Evolutionary conservation across 2,888 invertebrate genomes (phyloP).

Genomic region (Orgyia antiqua): DNA sequence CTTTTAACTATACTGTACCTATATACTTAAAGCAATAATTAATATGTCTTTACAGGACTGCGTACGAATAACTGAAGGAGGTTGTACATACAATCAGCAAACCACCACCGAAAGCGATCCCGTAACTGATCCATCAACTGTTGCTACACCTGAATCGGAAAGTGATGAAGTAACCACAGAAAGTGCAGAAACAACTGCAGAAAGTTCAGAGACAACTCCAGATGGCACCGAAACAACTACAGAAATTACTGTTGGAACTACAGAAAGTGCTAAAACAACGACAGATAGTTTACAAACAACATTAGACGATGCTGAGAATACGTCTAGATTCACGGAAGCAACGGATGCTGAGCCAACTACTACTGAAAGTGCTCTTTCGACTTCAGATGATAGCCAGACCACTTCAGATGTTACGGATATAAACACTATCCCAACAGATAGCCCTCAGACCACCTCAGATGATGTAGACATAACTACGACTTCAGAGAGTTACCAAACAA

Average conservation of each 20-base stretch:
- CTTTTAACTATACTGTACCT: too few relatives aligned
- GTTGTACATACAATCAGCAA: slow-evolving; percentile 3
- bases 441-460: background rate
- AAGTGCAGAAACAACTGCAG: background rate
- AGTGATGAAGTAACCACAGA: background rate
- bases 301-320: too few relatives aligned
- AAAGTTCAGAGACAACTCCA: background rate
- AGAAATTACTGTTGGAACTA: background rate
- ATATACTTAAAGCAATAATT: background rate
- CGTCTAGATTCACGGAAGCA: too few relatives aligned
- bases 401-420: background rate
- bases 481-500: background rate
- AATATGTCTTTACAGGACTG: background rate
- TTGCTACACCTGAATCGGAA: background rate
- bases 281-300: too few relatives aligned
- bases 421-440: background rate
- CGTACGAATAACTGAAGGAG: slow-evolving; percentile 1
- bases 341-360: background rate
- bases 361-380: background rate
- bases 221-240: slow-evolving; percentile 3
- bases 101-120: slow-evolving; percentile 2
- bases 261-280: too few relatives aligned
- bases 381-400: background rate
- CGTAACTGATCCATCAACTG: background rate
- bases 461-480: too few relatives aligned